phyloP scores from a whole-genome alignment of 2,113 vertebrate genomes.

The Hyperoodon ampullatus region DNA sequence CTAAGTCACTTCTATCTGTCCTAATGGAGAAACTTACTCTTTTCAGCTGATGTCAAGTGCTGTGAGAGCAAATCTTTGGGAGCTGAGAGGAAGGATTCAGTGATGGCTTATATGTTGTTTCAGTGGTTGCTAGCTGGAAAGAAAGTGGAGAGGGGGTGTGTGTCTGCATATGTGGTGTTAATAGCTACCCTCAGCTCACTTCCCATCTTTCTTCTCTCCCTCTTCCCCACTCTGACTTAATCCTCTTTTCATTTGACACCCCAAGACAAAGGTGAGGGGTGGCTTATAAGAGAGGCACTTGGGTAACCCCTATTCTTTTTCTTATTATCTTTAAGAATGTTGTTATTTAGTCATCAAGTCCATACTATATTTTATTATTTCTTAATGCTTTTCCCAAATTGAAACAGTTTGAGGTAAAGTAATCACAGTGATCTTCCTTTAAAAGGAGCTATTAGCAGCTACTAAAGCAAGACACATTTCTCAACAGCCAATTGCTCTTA shows the following conservation, averaged over 20 bases:
- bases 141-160: background rate
- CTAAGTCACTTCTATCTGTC: background rate
- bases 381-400: slow-evolving; percentile 66
- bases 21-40: slow-evolving; percentile 21
- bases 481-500: slow-evolving; percentile 78
- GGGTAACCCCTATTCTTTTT: slow-evolving; percentile 22
- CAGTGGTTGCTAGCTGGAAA: background rate
- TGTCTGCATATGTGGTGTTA: background rate
- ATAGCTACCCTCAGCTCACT: background rate
- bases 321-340: slow-evolving; percentile 52
- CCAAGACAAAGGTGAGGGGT: background rate
- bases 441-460: slow-evolving; percentile 74
- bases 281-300: background rate
- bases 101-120: slow-evolving; percentile 52
- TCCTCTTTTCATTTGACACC: slow-evolving; percentile 43
- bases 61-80: background rate
- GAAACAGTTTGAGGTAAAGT: slow-evolving; percentile 72
- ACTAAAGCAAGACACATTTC: slow-evolving; percentile 76
- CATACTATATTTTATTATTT: slow-evolving; percentile 59
- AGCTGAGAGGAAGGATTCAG: slow-evolving; percentile 40
- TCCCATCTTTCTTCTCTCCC: background rate
- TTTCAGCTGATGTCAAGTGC: slow-evolving; percentile 28
- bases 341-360: background rate
- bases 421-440: slow-evolving; percentile 68
- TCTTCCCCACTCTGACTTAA: background rate